A percentile compares a stretch with the other conserved stretches of the same genome.
phyloP scores from a whole-genome alignment of 92 coral and sea anemone species.

The Metridium senile region DNA sequence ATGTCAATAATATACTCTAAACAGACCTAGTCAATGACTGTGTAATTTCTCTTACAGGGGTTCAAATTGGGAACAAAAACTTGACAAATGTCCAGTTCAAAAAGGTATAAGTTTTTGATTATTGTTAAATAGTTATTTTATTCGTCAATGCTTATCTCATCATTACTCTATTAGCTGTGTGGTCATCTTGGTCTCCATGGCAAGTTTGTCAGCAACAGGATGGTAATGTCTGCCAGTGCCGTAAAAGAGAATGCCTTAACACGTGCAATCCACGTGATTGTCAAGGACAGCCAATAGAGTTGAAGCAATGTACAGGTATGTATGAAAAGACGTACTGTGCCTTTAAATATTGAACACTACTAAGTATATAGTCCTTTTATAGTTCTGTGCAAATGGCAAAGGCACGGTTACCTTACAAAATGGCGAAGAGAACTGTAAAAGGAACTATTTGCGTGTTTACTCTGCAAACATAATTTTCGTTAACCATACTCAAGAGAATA shows the following conservation, averaged over 20 bases:
- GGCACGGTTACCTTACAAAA: too few relatives aligned
- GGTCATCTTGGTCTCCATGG: slow-evolving; percentile 86
- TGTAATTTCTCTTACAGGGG: slow-evolving; percentile 3
- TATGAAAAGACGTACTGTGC: too few relatives aligned
- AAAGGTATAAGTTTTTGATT: neutral
- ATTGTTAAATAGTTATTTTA: too few relatives aligned
- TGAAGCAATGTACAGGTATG: slow-evolving; percentile 86
- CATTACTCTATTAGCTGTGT: slow-evolving; percentile 33
- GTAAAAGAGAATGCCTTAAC: slow-evolving; percentile 60
- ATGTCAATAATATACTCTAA: neutral
- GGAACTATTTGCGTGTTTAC: too few relatives aligned
- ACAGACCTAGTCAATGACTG: neutral
- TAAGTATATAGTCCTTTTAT: too few relatives aligned
- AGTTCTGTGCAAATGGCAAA: too few relatives aligned
- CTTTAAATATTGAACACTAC: too few relatives aligned
- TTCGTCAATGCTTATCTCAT: too few relatives aligned
- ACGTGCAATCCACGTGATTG: slow-evolving; percentile 52
- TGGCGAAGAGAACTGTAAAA: too few relatives aligned
- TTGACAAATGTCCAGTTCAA: neutral
- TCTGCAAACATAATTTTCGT: too few relatives aligned
- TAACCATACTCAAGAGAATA: too few relatives aligned
- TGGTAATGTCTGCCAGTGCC: slow-evolving; percentile 84
- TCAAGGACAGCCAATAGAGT: slow-evolving; percentile 59
- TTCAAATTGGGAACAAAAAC: slow-evolving; percentile 9
- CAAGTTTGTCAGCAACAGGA: slow-evolving; percentile 56